Evolutionary conservation across 2,797 vertebrate genomes (phyloP).

Genomic region (Passerculus sandwichensis): DNA sequence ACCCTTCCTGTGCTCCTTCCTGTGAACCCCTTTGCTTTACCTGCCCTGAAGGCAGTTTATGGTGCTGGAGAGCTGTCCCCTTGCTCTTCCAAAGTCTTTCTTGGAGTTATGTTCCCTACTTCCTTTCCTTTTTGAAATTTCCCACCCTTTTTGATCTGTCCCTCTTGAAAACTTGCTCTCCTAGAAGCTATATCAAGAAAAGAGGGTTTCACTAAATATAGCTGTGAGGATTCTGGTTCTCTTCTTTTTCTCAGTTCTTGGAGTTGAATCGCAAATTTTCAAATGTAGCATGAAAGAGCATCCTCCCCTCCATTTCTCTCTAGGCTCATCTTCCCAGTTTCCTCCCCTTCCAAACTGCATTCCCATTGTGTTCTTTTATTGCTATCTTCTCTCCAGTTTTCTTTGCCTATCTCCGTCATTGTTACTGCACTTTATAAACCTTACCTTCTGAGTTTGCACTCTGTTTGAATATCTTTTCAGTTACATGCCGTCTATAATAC

Average conservation of each 20-base stretch:
- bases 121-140: not conserved
- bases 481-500: not conserved
- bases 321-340: not conserved
- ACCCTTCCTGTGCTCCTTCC: not conserved
- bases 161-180: not conserved
- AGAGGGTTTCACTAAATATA: not conserved
- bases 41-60: not conserved
- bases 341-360: not conserved
- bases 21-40: not conserved
- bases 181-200: not conserved
- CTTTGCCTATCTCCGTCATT: not conserved
- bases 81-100: not conserved
- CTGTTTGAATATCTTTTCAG: not conserved
- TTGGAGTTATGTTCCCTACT: not conserved
- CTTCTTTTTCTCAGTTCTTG: not conserved
- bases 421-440: not conserved
- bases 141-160: not conserved
- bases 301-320: not conserved
- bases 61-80: not conserved
- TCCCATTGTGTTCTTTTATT: conserved; percentile 8
- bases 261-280: not conserved
- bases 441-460: not conserved
- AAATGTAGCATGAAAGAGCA: not conserved
- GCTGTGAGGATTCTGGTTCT: not conserved
- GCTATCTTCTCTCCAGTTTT: not conserved